Base-by-base conservation (phyloP, 2,113 vertebrate species). In the Callocephalon fimbriatum region DNA sequence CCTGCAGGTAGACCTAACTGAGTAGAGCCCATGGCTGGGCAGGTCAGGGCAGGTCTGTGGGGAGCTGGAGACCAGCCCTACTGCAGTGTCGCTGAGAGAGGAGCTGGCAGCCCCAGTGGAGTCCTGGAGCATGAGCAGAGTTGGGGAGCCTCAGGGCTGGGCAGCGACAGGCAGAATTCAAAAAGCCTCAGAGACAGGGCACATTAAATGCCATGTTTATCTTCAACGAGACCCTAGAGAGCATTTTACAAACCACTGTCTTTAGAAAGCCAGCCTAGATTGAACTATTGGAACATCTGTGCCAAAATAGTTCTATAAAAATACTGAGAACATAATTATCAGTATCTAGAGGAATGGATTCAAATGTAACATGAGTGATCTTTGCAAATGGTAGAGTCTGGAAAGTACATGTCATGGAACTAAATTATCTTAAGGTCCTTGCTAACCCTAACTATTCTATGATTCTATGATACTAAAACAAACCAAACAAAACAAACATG, bases 211-310 rank as follows among this genome's bases (percentile, higher is more conserved):
- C 8, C 17, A 22, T 14, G 9, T 9, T 47, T 53, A 5, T 38
- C 31, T 72, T 62, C 32, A 61, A n/a, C 22, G 21, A 62, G 3
- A 79, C 4, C 6, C 7, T 40, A 71, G 14, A 26, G 4, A 70
- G 0, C 40, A 31, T 65, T 73, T 89, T 95, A 21, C 35, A 65
- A 74, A 54, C 12, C 22, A 53, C 20, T 59, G 1, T n/a, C n/a
- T 53, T 68, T 63, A 62, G 44, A 61, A 70, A 72, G 18, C 25
- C 26, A 58, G 21, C 6, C 47, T 53, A 82, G 27, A 10, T 4
- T 19, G 17, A 70, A 25, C 18, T 40, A n/a, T 5, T 38, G 12
- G 25, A 65, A 31, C 0, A 0, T 19, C 7, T 44, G 44, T 22
- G 8, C 4, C 54, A 71, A 53, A 70, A 54, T 6, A 59, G 13